Base-by-base conservation (phyloP, 2,797 vertebrate species). In the Gastrophryne carolinensis region DNA sequence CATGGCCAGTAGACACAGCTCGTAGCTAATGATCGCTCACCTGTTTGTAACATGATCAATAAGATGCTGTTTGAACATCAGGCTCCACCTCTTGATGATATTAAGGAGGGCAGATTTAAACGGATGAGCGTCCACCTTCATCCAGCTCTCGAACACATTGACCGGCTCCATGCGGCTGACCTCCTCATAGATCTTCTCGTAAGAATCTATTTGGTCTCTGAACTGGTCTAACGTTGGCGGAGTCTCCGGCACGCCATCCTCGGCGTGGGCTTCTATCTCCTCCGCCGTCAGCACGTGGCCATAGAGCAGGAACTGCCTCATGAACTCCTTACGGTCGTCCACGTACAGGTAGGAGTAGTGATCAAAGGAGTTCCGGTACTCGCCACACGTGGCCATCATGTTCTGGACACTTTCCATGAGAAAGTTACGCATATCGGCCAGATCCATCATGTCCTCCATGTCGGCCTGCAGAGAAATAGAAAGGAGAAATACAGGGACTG, bases 21-120 rank as follows among this genome's bases (percentile, higher is more conserved):
- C n/a, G n/a, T n/a, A n/a, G n/a, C n/a, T n/a, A n/a, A n/a, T n/a
- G 2, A 24, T 19, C 56, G 8, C 44, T 72, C 83, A 98, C 96
- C 96, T 98, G 88, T 91, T 87, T 0, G 89, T 98, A 19, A 98
- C 93, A 0, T 92, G 89, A 74, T 95, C 91, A 5, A 96, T 79
- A 0, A 98, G 95, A 75, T 98, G 94, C 83, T 97, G 95, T 80
- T 98, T 99, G 85, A 98, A 97, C 90, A 93, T 90, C 79, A 95
- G 83, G 81, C 96, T 98, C 95, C 96, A 98, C 79, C 87, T 95
- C 81, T 94, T 97, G 62, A 97, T 88, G 60, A 90, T 73, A 1
- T 95, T 95, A 54, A 98, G 87, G 80, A 99, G 80, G n/a, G 94
- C 85, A 0, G 76, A 89, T 84, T 94, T 98, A 81, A 97, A 92